A percentile compares a stretch with the other conserved stretches of the same genome.
phyloP scores from a whole-genome alignment of 2,797 vertebrate genomes.

The Podarcis lilfordi region DNA sequence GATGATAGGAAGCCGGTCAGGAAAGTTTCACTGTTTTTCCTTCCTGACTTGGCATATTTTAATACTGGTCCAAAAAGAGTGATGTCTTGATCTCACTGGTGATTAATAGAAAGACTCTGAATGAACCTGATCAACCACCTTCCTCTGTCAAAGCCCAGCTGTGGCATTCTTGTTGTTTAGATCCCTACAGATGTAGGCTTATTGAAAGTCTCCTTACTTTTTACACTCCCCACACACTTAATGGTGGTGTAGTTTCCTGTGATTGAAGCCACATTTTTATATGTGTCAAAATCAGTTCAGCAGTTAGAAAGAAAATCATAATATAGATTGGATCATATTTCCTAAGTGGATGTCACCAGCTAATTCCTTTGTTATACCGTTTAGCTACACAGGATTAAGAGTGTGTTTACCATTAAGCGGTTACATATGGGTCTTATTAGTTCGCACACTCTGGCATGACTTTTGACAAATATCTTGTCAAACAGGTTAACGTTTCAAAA shows the following conservation, averaged over 20 bases:
- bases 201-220: conserved; percentile 58
- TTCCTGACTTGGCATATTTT: conserved; percentile 53
- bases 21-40: conserved; percentile 45
- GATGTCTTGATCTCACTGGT: conserved; percentile 63
- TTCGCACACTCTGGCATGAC: conserved; percentile 62
- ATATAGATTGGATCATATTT: conserved; percentile 80
- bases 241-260: conserved; percentile 63
- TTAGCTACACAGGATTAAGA: conserved; percentile 74
- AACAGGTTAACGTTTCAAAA: conserved; percentile 64
- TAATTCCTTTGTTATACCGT: conserved; percentile 77
- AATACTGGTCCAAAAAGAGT: conserved; percentile 26
- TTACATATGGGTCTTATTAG: conserved; percentile 79
- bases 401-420: conserved; percentile 76
- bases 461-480: conserved; percentile 76
- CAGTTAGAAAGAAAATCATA: conserved; percentile 76
- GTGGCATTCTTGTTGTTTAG: conserved; percentile 57
- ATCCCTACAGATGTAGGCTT: conserved; percentile 59
- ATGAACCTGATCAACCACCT: conserved; percentile 52
- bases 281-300: conserved; percentile 79
- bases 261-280: conserved; percentile 81
- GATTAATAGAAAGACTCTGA: conserved; percentile 52
- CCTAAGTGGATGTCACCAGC: conserved; percentile 76
- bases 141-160: background rate
- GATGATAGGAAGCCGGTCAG: conserved; percentile 26
- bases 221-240: conserved; percentile 23